A percentile compares a stretch with the other conserved stretches of the same genome.
phyloP scores from a whole-genome alignment of 2,888 invertebrate genomes.

The Fissipunctia ypsillon region DNA sequence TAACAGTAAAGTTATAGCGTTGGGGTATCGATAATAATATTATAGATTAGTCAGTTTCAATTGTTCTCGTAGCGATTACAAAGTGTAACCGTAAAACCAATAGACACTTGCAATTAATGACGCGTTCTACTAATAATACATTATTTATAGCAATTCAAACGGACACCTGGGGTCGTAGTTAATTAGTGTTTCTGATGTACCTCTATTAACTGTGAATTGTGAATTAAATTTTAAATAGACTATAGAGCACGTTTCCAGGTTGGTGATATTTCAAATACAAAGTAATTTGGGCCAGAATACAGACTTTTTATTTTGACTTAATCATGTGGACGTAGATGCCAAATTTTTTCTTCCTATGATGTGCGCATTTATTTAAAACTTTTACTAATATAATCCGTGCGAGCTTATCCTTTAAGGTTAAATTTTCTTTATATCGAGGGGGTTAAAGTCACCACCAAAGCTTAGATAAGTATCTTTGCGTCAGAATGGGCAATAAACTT shows the following conservation, averaged over 20 bases:
- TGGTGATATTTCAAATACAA: not conserved
- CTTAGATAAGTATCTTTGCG: conserved; percentile 10
- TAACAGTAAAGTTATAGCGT: conserved; percentile 12
- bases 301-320: not conserved
- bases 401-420: not conserved
- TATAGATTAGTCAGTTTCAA: conserved; percentile 29
- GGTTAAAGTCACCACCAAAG: conserved; percentile 12
- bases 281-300: not conserved
- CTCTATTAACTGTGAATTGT: conserved; percentile 33
- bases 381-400: not conserved
- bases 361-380: not conserved
- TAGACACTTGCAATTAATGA: conserved; percentile 53
- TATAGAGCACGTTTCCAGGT: not conserved
- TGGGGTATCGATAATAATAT: conserved; percentile 12
- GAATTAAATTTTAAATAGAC: conserved; percentile 14
- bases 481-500: conserved; percentile 41
- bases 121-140: conserved; percentile 59
- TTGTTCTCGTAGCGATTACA: conserved; percentile 34
- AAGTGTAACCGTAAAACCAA: conserved; percentile 41
- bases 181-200: conserved; percentile 48
- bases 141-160: conserved; percentile 58
- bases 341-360: not conserved
- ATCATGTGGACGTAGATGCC: too few relatives aligned
- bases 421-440: not conserved
- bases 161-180: conserved; percentile 51